phyloP scores from a whole-genome alignment of 2,113 vertebrate species.

The Passer domesticus region DNA sequence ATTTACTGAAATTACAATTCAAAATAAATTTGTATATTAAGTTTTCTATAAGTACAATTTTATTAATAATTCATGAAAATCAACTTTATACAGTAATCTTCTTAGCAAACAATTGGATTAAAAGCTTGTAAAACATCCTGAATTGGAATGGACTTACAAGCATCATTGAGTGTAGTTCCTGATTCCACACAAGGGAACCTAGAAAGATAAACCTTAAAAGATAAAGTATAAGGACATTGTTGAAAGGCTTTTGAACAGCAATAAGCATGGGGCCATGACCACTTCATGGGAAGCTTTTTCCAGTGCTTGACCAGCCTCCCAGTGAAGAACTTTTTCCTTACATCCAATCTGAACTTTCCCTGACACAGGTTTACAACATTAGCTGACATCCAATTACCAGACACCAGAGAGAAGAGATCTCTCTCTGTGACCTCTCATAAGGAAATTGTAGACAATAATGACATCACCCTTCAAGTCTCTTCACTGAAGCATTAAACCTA shows the following conservation, averaged over 20 bases:
- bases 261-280: neutral
- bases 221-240: neutral
- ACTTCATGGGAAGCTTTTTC: neutral
- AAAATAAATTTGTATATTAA: neutral
- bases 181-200: neutral
- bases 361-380: neutral
- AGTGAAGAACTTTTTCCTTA: neutral
- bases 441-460: neutral
- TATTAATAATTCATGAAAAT: neutral
- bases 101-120: neutral
- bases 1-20: neutral
- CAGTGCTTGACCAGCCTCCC: neutral
- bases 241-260: neutral
- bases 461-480: neutral
- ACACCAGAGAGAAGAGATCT: neutral
- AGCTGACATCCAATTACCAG: neutral
- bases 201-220: neutral
- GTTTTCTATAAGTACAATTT: neutral
- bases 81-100: neutral
- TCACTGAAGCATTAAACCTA: neutral
- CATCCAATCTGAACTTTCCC: neutral
- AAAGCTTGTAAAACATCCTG: neutral
- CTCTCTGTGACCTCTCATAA: accelerated
- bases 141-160: neutral
- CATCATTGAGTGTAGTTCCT: neutral